Evolutionary conservation across 2,113 vertebrate species (phyloP).

Genomic region (Rhizomys pruinosus): DNA sequence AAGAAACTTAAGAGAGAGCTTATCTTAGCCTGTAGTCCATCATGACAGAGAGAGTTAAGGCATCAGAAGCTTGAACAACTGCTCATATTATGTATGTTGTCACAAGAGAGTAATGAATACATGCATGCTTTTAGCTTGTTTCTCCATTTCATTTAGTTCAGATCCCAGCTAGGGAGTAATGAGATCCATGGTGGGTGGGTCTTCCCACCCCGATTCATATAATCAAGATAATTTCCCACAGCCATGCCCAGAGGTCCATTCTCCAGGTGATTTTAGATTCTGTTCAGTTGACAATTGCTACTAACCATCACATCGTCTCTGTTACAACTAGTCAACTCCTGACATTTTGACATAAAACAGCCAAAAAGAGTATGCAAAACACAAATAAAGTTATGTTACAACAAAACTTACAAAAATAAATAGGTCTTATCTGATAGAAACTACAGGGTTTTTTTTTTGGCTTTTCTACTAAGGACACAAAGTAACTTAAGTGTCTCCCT

Average conservation of each 20-base stretch:
- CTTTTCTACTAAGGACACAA: not conserved
- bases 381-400: not conserved
- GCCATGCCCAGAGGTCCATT: not conserved
- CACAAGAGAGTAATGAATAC: not conserved
- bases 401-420: constrained; percentile 28
- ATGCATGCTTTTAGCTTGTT: not conserved
- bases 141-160: not conserved
- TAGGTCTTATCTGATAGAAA: not conserved
- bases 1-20: too few relatives aligned
- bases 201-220: not conserved
- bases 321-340: not conserved
- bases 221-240: not conserved
- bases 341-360: not conserved
- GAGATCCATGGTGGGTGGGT: too few relatives aligned
- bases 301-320: not conserved
- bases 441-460: not conserved
- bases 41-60: not conserved
- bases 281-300: not conserved
- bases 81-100: too few relatives aligned
- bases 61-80: not conserved
- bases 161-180: not conserved
- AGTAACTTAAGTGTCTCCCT: constrained; percentile 7
- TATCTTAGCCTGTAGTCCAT: too few relatives aligned
- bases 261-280: not conserved
- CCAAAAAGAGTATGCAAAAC: not conserved